A percentile compares a stretch with the other conserved stretches of the same genome.
Conservation (phyloP, 2,888 invertebrate species). For the Frankliniella fusca region DNA sequence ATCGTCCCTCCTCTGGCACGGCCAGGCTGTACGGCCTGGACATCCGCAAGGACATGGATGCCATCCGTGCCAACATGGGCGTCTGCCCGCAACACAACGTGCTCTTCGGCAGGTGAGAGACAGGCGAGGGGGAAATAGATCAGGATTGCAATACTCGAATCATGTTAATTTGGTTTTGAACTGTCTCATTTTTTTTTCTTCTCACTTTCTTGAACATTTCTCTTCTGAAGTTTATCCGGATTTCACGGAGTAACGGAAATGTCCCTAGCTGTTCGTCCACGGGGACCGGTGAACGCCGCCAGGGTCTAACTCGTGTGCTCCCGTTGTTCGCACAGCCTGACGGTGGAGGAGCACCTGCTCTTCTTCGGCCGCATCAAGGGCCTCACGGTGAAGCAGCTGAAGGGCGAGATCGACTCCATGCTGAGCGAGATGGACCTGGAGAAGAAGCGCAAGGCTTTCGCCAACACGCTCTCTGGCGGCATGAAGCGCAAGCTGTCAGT, state of each 20-base stretch:
- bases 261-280: too few species aligned
- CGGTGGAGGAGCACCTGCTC: conserved; percentile 75
- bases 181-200: conserved; percentile 20
- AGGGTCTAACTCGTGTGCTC: conserved; percentile 36
- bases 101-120: background rate
- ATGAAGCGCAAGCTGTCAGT: conserved; percentile 85
- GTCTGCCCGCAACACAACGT: conserved; percentile 84
- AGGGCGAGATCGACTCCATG: background rate
- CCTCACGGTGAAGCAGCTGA: background rate
- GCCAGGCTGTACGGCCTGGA: conserved; percentile 67
- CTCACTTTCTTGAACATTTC: too few species aligned
- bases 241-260: too few species aligned
- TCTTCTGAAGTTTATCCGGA: too few species aligned
- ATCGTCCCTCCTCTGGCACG: conserved; percentile 62
- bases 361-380: conserved; percentile 57
- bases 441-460: conserved; percentile 56
- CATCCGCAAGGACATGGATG: conserved; percentile 58
- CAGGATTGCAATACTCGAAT: too few species aligned
- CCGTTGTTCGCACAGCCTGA: conserved; percentile 62
- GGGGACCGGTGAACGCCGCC: too few species aligned
- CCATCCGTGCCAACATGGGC: conserved; percentile 66
- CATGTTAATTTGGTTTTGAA: too few species aligned
- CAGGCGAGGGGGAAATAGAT: background rate
- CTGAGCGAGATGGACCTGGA: background rate
- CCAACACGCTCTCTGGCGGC: conserved; percentile 72